phyloP scores from a whole-genome alignment of 1,140 invertebrate genomes.

The Sycophila sp. region DNA sequence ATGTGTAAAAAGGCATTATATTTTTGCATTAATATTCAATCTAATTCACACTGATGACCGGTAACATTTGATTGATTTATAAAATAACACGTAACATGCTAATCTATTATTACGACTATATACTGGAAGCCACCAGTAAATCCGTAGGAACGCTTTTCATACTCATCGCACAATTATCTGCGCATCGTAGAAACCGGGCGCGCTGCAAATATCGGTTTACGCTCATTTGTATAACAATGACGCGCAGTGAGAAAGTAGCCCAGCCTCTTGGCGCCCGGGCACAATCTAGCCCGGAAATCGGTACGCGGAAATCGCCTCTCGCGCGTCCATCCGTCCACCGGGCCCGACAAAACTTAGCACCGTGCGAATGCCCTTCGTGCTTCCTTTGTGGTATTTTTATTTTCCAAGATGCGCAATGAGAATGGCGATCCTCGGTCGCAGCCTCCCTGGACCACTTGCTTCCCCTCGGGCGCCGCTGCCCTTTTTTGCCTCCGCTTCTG shows the following conservation, averaged over 20 bases:
- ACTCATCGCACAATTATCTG: too few species aligned
- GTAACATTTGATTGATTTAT: too few species aligned
- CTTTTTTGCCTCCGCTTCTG: neutral
- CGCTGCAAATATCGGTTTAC: conserved; percentile 10
- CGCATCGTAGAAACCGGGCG: too few species aligned
- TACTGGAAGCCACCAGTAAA: too few species aligned
- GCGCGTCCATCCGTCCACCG: neutral
- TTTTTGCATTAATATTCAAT: too few species aligned
- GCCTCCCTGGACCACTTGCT: neutral
- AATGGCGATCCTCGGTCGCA: neutral
- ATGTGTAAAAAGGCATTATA: too few species aligned
- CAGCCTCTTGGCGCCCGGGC: neutral
- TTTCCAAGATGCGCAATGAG: neutral
- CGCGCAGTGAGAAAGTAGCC: neutral
- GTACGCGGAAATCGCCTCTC: neutral
- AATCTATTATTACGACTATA: too few species aligned
- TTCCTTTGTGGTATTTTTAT: neutral
- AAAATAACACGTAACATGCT: too few species aligned
- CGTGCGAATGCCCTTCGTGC: too few species aligned
- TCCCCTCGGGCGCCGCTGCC: neutral
- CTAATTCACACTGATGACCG: too few species aligned
- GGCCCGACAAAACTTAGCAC: too few species aligned
- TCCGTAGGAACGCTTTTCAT: too few species aligned
- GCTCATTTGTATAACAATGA: conserved; percentile 7
- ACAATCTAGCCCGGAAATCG: neutral